Evolutionary conservation across 2,797 vertebrate species (phyloP), one percentile per base, ranked within the genome.

Genomic region (Sebastes diploproa): DNA sequence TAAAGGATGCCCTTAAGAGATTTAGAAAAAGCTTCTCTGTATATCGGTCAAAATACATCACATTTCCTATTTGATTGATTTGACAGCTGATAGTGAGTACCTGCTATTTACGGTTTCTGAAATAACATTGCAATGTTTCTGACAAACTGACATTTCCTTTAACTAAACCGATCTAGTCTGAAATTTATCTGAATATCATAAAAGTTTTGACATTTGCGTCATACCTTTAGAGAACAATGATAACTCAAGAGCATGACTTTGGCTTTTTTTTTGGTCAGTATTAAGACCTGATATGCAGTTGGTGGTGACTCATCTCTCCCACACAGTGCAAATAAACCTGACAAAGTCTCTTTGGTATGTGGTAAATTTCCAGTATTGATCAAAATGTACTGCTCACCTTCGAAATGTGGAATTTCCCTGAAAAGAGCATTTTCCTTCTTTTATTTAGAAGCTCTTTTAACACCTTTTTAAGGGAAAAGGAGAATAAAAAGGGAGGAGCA

Each of bases 291-390:
- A 38, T n/a, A 4, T 25, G 50, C 11, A 62, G 54, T 56, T 60
- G n/a, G 22, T 66, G 61, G 25, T 75, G 78, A 90, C 25, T 87
- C 12, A 80, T 78, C 18, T 50, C 13, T 22, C 27, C 71, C 36
- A 75, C 27, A 8, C 18, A 67, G 16, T 9, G 30, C n/a, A 52
- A 50, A 60, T 60, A 60, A 1, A 65, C 22, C 61, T 72, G 11
- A 80, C 32, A 72, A 61, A 64, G 30, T 46, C 23, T 34, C 65
- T 65, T 38, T 72, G 54, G 55, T 72, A 67, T 59, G 42, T 10
- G 76, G 70, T 38, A 72, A 54, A 50, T 60, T 75, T 82, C 34
- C 68, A 74, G 11, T 34, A 36, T 14, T 64, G 36, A 52, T 27
- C 16, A 13, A 77, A 73, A 59, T 16, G 8, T 18, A 11, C 11